Evolutionary conservation across 2,888 invertebrate genomes (phyloP).

Genomic region (Leptinotarsa peninsularis): DNA sequence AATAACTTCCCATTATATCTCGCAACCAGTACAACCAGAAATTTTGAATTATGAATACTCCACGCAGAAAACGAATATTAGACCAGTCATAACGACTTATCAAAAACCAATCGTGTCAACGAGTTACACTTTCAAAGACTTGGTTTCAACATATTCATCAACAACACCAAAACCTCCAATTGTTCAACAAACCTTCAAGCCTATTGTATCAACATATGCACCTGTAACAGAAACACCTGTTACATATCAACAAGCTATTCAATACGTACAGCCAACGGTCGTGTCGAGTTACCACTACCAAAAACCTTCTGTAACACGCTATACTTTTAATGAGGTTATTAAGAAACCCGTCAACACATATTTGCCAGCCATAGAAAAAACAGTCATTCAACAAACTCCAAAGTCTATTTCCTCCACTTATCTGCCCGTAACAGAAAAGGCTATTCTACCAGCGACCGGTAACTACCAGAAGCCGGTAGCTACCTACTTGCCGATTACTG

Average conservation of each 20-base stretch:
- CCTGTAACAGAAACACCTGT: slow-evolving; percentile 10
- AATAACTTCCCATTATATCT: neutral
- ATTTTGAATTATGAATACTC: slow-evolving; percentile 28
- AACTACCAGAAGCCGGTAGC: neutral
- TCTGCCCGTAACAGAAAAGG: slow-evolving; percentile 21
- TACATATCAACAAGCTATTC: slow-evolving; percentile 2
- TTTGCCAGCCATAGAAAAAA: slow-evolving; percentile 13
- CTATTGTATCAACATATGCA: slow-evolving; percentile 10
- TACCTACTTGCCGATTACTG: slow-evolving; percentile 9
- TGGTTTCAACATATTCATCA: slow-evolving; percentile 14
- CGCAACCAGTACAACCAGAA: slow-evolving; percentile 30
- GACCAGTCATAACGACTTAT: slow-evolving; percentile 17
- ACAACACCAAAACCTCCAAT: slow-evolving; percentile 6
- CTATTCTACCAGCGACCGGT: slow-evolving; percentile 14
- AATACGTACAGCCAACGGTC: slow-evolving; percentile 28
- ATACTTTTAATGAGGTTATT: slow-evolving; percentile 28
- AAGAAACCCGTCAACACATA: slow-evolving; percentile 4
- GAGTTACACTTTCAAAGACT: slow-evolving; percentile 35
- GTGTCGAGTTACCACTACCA: slow-evolving; percentile 34
- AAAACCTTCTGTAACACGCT: slow-evolving; percentile 29
- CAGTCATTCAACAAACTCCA: neutral
- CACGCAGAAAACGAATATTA: slow-evolving; percentile 4
- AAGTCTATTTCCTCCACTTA: slow-evolving; percentile 9
- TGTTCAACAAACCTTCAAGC: slow-evolving; percentile 14
- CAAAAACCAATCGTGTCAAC: slow-evolving; percentile 31